Percentiles rank a stretch among this genome's conserved stretches.
Evolutionary conservation across 2,888 invertebrate species (phyloP).

Genomic region (Drosophila longiperda): DNA sequence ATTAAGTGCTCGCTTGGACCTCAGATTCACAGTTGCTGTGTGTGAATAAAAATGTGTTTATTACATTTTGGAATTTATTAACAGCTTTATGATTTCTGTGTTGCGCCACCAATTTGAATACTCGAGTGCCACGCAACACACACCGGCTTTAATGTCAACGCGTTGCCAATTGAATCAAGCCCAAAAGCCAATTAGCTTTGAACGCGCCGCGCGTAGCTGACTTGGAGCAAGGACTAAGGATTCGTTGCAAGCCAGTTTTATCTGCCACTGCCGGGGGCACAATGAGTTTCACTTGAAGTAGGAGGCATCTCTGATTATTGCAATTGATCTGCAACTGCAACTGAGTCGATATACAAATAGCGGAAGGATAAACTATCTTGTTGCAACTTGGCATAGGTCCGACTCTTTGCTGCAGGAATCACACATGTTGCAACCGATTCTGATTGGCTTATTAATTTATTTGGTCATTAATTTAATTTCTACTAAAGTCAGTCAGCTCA

Average conservation of each 20-base stretch:
- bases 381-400: accelerated
- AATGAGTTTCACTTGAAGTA: neutral
- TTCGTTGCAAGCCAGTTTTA: neutral
- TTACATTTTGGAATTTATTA: constrained; percentile 43
- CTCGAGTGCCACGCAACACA: neutral
- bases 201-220: neutral
- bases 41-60: constrained; percentile 44
- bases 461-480: too few species aligned
- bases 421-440: neutral
- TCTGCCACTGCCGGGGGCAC: neutral
- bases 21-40: neutral
- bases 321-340: neutral
- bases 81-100: constrained; percentile 38
- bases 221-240: neutral
- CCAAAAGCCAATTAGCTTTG: constrained; percentile 42
- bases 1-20: neutral
- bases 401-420: neutral
- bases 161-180: constrained; percentile 56
- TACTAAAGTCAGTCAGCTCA: too few species aligned
- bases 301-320: neutral
- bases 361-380: neutral
- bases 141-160: constrained; percentile 35
- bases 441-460: neutral
- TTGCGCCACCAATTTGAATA: constrained; percentile 33
- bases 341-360: neutral